phyloP scores from a whole-genome alignment of 2,113 vertebrate genomes.

The Labeo rohita region DNA sequence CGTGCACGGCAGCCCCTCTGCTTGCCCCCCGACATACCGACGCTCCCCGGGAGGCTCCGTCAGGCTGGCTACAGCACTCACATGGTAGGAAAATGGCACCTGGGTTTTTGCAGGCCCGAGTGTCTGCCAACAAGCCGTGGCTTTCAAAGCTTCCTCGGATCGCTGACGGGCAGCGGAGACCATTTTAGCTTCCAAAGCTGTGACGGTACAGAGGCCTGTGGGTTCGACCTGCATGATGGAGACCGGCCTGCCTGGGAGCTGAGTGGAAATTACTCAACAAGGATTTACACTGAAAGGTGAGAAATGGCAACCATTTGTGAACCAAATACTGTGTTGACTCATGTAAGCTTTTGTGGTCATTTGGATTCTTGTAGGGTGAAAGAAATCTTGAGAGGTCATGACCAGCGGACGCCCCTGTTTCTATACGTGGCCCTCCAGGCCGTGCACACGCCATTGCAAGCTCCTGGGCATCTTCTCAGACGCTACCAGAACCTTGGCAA shows the following conservation, averaged over 20 bases:
- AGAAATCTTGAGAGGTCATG: constrained; percentile 82
- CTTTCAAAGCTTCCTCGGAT: constrained; percentile 91
- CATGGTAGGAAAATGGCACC: constrained; percentile 96
- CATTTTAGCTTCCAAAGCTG: constrained; percentile 94
- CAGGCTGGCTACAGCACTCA: constrained; percentile 89
- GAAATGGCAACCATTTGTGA: neutral
- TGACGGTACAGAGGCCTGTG: constrained; percentile 89
- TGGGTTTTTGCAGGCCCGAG: constrained; percentile 88
- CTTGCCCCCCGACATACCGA: constrained; percentile 84
- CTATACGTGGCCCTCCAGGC: constrained; percentile 92
- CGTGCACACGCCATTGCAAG: constrained; percentile 86
- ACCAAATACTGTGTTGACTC: constrained; percentile 5
- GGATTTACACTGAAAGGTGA: constrained; percentile 87
- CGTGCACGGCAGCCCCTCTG: constrained; percentile 90
- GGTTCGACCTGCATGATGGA: constrained; percentile 92
- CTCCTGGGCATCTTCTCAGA: constrained; percentile 84
- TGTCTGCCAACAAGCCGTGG: constrained; percentile 90
- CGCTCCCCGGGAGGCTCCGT: constrained; percentile 87
- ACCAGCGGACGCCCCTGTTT: constrained; percentile 84
- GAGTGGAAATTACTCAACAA: constrained; percentile 87
- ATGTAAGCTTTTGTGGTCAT: neutral
- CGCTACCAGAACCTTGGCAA: constrained; percentile 83
- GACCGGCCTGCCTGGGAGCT: constrained; percentile 88
- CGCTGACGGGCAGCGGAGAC: constrained; percentile 89
- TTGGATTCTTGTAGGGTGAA: constrained; percentile 74